Conservation (phyloP, 2,113 vertebrate genomes). For the Onychostoma macrolepis region DNA sequence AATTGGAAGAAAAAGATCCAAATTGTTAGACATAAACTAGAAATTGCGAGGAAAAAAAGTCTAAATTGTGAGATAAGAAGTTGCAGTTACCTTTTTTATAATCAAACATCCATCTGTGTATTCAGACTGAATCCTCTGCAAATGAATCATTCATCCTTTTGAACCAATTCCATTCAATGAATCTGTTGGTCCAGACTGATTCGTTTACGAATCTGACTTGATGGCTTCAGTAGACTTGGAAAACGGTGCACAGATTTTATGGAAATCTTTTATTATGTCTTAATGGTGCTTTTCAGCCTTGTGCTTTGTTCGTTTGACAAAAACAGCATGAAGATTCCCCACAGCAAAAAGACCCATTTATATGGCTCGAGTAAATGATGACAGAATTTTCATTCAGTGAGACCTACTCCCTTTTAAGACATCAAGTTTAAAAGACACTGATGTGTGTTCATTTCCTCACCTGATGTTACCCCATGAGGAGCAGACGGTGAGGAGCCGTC, state of each 20-base stretch:
- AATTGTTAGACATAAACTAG: too few relatives aligned
- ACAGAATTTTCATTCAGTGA: slow-evolving; percentile 15
- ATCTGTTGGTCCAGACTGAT: background rate
- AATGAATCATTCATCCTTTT: background rate
- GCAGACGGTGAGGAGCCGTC: slow-evolving; percentile 50
- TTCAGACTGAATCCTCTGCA: background rate
- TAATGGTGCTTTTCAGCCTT: background rate
- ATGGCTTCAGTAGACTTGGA: background rate
- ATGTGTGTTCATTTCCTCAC: slow-evolving; percentile 54
- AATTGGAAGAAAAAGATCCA: too few relatives aligned
- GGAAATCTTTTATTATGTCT: background rate
- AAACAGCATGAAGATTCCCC: slow-evolving; percentile 25
- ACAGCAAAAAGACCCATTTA: background rate
- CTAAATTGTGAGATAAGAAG: too few relatives aligned
- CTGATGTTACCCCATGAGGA: slow-evolving; percentile 54
- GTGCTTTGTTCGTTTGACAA: background rate
- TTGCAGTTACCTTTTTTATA: too few relatives aligned
- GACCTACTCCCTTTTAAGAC: background rate
- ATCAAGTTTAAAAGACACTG: slow-evolving; percentile 16
- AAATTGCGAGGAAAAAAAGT: too few relatives aligned
- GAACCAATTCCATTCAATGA: background rate
- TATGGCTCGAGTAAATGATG: slow-evolving; percentile 15
- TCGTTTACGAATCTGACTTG: background rate
- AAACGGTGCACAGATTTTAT: background rate
- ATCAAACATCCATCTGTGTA: background rate